These are phyloP conservation scores for Mormyrus iriodes DNA, from an alignment of 2,113 vertebrate genomes.

Conservation along the genomic window DNA sequence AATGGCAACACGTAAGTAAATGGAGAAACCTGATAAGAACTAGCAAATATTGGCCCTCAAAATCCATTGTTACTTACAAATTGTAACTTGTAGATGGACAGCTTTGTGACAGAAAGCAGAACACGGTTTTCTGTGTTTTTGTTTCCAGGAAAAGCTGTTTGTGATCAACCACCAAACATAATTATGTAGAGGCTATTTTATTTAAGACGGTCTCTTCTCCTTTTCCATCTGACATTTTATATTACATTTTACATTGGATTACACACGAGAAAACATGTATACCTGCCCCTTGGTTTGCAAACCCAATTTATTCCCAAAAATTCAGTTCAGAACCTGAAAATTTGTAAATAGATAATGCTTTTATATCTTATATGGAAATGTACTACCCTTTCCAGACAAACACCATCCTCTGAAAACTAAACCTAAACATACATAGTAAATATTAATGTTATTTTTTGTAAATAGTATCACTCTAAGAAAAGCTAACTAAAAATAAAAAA, in stretches of 20 bases:
- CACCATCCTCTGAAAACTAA: neutral
- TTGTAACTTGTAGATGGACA: neutral
- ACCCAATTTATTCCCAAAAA: neutral
- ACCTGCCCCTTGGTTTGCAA: neutral
- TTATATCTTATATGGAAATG: neutral
- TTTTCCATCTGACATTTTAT: neutral
- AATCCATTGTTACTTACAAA: neutral
- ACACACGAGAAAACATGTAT: neutral
- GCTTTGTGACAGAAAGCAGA: neutral
- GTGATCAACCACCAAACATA: neutral
- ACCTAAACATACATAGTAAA: neutral
- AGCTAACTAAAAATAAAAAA: neutral
- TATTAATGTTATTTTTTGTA: neutral
- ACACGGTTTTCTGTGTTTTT: neutral
- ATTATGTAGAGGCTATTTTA: neutral
- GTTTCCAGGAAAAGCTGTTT: constrained; percentile 4
- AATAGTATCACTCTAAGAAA: neutral
- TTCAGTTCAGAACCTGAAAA: neutral
- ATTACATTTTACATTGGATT: neutral
- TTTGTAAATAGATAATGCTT: neutral
- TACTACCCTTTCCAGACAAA: neutral
- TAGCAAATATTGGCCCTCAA: neutral
- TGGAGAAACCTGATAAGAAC: neutral
- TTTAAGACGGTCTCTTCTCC: neutral
- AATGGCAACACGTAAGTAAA: neutral